Base-by-base conservation (phyloP, 2,888 invertebrate species). In the Osmoderma eremita region DNA sequence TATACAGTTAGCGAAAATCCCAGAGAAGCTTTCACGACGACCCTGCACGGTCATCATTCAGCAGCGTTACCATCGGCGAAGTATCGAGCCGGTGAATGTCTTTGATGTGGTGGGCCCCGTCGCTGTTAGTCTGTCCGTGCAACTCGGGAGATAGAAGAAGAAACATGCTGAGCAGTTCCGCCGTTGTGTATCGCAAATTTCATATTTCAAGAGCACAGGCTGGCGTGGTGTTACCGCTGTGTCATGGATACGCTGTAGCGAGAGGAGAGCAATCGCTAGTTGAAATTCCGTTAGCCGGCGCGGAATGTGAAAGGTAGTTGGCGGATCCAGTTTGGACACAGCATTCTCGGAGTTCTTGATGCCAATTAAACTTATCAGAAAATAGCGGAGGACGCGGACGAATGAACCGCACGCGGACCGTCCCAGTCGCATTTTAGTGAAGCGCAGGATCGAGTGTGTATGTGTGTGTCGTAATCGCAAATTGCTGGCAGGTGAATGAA, bases 251-350 rank as follows among this genome's bases (percentile, higher is more conserved):
- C 48, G 56, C 39, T 48, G 38, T 62, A 51, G 45, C 58, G 45
- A 22, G 24, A 65, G 58, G 17, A 50, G 62, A 49, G 53, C 51
- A 67, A 53, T 71, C 64, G 69, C 67, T 63, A 63, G 69, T 66
- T 68, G 51, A 68, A 68, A 71, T 69, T 70, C 70, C 71, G 67
- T 69, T 70, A 71, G 64, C 69, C 72, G 70, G 68, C 67, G 63
- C 49, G 71, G 75, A 75, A 75, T 75, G 75, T 75, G 75, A 75
- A 75, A 75, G 75, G 75, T 73, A 71, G 71, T 72, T 70, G 71
- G 70, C 73, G 72, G 74, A 73, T 74, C 74, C 74, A 74, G 75
- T 75, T 75, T 73, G 67, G 70, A 67, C 73, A 70, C 73, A 67
- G 74, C 75, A 74, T 74, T 74, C 74, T 71, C 73, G 67, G 68